phyloP scores from a whole-genome alignment of 2,113 vertebrate genomes.

The Platichthys stellatus region DNA sequence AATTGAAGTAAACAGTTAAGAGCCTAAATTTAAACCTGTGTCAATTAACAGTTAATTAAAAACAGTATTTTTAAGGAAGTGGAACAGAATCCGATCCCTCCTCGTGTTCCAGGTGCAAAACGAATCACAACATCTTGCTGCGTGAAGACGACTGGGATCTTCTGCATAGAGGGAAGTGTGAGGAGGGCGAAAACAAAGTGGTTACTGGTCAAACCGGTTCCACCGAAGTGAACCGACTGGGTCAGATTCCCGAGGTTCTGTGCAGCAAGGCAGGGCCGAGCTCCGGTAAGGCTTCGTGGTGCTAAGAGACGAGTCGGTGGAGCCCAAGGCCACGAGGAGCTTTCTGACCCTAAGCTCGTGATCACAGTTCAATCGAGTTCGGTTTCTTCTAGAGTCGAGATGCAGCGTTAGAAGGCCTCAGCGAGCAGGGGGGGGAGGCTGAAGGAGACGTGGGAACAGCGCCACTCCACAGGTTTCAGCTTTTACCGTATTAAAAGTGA shows the following conservation, averaged over 20 bases:
- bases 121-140: slow-evolving; percentile 15
- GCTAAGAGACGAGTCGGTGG: slow-evolving; percentile 55
- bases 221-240: slow-evolving; percentile 25
- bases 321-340: slow-evolving; percentile 43
- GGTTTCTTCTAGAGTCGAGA: neutral
- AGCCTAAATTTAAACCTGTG: slow-evolving; percentile 40
- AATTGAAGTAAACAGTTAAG: slow-evolving; percentile 6
- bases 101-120: slow-evolving; percentile 48
- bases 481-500: slow-evolving; percentile 25
- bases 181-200: slow-evolving; percentile 53
- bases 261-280: slow-evolving; percentile 68
- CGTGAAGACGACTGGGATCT: slow-evolving; percentile 48
- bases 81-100: slow-evolving; percentile 47
- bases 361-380: slow-evolving; percentile 49
- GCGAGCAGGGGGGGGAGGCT: slow-evolving; percentile 19
- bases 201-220: slow-evolving; percentile 60
- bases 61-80: slow-evolving; percentile 21
- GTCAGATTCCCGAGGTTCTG: slow-evolving; percentile 69
- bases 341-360: neutral
- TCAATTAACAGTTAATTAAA: neutral
- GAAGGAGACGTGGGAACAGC: slow-evolving; percentile 57
- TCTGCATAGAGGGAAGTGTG: slow-evolving; percentile 75
- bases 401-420: slow-evolving; percentile 77
- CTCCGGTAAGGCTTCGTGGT: slow-evolving; percentile 86
- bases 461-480: slow-evolving; percentile 61